Percentiles rank a stretch among this genome's conserved stretches.
These are phyloP conservation scores for Ambastaia sidthimunki DNA, from an alignment of 2,797 vertebrate genomes.

Conservation along the genomic window DNA sequence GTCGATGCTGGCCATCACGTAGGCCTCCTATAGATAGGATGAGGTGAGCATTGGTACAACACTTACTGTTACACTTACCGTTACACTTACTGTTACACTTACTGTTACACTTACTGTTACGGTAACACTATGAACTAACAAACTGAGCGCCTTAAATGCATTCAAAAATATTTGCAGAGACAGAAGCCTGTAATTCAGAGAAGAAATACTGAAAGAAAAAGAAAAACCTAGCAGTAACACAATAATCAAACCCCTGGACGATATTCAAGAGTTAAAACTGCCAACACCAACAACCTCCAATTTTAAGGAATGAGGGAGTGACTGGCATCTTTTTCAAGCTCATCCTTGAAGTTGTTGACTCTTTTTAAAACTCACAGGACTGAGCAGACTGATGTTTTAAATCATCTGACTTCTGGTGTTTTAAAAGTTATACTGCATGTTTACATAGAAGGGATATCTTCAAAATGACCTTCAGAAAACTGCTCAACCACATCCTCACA, in stretches of 20 bases:
- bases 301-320: constrained; percentile 20
- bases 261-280: background rate
- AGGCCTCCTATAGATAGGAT: constrained; percentile 85
- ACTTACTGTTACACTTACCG: background rate
- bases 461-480: constrained; percentile 39
- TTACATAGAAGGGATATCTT: constrained; percentile 48
- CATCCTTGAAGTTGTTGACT: background rate
- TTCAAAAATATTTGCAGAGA: background rate
- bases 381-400: constrained; percentile 1
- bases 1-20: constrained; percentile 97
- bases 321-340: background rate
- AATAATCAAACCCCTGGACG: constrained; percentile 5
- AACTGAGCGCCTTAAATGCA: background rate
- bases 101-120: too few species aligned
- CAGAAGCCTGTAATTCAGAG: background rate
- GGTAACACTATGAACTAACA: background rate
- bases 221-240: background rate
- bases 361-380: constrained; percentile 28
- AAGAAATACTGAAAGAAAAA: constrained; percentile 16
- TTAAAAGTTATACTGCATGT: constrained; percentile 33
- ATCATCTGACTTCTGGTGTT: background rate
- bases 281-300: constrained; percentile 36
- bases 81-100: background rate
- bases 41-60: constrained; percentile 68
- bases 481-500: constrained; percentile 41